phyloP scores from a whole-genome alignment of 1,140 invertebrate genomes.

The Propsilocerus akamusi region DNA sequence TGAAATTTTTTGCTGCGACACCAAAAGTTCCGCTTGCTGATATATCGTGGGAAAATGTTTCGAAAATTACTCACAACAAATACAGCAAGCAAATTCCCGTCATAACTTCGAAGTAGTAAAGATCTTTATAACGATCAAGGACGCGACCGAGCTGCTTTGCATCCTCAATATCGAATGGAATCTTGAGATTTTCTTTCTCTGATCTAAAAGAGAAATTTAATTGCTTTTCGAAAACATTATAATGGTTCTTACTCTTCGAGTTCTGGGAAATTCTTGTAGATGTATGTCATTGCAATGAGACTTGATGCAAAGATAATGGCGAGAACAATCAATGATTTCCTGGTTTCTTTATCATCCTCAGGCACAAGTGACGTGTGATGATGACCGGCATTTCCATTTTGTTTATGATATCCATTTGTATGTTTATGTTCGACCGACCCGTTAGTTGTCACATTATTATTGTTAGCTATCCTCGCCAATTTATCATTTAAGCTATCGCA shows the following conservation, averaged over 20 bases:
- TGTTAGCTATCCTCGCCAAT: neutral
- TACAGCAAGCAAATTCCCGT: slow-evolving; percentile 79
- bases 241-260: slow-evolving; percentile 53
- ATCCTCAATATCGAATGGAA: slow-evolving; percentile 89
- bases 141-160: slow-evolving; percentile 87
- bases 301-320: slow-evolving; percentile 17
- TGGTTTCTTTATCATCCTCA: slow-evolving; percentile 17
- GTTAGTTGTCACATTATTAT: neutral
- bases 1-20: neutral
- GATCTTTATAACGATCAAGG: slow-evolving; percentile 82
- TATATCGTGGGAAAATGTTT: too few species aligned
- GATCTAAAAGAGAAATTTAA: slow-evolving; percentile 43
- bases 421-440: neutral
- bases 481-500: neutral
- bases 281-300: slow-evolving; percentile 21
- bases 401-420: neutral
- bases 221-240: slow-evolving; percentile 2
- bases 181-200: slow-evolving; percentile 73
- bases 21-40: neutral
- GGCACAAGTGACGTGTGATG: too few species aligned
- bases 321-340: slow-evolving; percentile 22
- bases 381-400: neutral
- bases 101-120: slow-evolving; percentile 85
- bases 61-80: slow-evolving; percentile 17
- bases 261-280: slow-evolving; percentile 62